Evolutionary conservation across 2,797 vertebrate genomes (phyloP).

Genomic region (Lithobates sylvaticus): DNA sequence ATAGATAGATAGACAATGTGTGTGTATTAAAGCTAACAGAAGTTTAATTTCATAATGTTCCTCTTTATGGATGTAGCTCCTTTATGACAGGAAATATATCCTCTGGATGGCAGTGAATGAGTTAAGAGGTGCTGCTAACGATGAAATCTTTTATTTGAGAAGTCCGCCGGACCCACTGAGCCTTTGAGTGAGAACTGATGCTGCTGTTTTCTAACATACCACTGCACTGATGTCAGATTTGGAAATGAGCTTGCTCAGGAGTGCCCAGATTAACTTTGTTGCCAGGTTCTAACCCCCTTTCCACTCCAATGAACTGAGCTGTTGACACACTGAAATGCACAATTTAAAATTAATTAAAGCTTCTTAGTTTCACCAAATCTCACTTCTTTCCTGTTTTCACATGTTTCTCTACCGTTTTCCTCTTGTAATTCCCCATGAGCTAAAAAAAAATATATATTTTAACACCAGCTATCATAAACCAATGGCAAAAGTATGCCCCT

Average conservation of each 20-base stretch:
- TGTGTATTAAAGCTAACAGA: neutral
- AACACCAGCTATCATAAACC: conserved; percentile 14
- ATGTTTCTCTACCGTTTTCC: conserved; percentile 15
- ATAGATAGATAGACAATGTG: too few species aligned
- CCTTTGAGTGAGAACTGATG: conserved; percentile 67
- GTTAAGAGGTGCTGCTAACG: conserved; percentile 6
- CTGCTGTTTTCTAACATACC: conserved; percentile 83
- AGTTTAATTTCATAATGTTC: neutral
- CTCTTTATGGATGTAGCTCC: neutral
- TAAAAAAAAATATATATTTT: neutral
- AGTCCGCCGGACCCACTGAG: conserved; percentile 50
- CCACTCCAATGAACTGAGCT: conserved; percentile 90
- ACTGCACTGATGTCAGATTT: conserved; percentile 92
- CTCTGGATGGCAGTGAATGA: neutral
- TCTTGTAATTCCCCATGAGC: conserved; percentile 19
- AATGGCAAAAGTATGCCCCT: conserved; percentile 38
- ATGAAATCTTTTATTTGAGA: conserved; percentile 17
- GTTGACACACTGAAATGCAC: conserved; percentile 91
- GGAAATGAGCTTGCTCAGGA: conserved; percentile 84
- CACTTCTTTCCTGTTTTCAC: conserved; percentile 61
- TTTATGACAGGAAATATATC: neutral
- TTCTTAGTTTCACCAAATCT: conserved; percentile 87
- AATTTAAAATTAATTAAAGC: conserved; percentile 98
- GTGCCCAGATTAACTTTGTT: conserved; percentile 89
- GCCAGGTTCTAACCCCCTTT: conserved; percentile 93